Base-by-base conservation (phyloP, 2,888 invertebrate genomes). In the Cepaea hortensis region DNA sequence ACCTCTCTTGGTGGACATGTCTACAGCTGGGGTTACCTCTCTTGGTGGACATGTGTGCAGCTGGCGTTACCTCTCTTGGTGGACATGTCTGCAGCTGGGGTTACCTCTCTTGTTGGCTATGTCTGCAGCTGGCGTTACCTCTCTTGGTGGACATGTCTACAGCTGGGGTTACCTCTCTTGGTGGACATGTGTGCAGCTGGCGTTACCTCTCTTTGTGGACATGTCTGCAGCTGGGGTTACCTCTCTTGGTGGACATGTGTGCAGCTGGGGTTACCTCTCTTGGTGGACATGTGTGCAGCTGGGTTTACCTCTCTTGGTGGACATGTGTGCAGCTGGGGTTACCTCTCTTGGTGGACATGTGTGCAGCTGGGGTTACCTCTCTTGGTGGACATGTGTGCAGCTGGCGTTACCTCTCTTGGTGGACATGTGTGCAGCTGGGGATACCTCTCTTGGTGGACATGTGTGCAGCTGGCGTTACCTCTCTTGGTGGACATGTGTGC, bases 181-280 rank as follows among this genome's bases (percentile, higher is more conserved):
- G 92, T 92, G 92, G 92, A 93, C 92, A 11, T 91, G 91, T 86
- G n/a, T 92, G 61, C 91, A 90, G 87, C 90, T 92, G 86, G 91
- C n/a, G n/a, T n/a, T n/a, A n/a, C n/a, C n/a, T 90, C 80, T 92
- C 92, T 1, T 92, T 92, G 92, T 92, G 92, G 92, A 93, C 92
- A 11, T 91, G 91, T 86, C 35, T 92, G 61, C 91, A 90, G 87
- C 90, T 92, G 86, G 91, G n/a, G n/a, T n/a, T n/a, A n/a, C n/a
- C n/a, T 90, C 80, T 92, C 92, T 1, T 92, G 92, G 92, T 92
- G 92, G 92, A 93, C 92, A 11, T 91, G 91, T 86, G n/a, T 92
- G 61, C 91, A 90, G 87, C 90, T 92, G 86, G 91, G n/a, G n/a
- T n/a, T n/a, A n/a, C n/a, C n/a, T 90, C 80, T 92, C 92, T 1